Percentiles rank a stretch among this genome's conserved stretches.
phyloP scores from a whole-genome alignment of 37 sponge, comb jelly and placozoan genomes.

The Haliclona indistincta region DNA sequence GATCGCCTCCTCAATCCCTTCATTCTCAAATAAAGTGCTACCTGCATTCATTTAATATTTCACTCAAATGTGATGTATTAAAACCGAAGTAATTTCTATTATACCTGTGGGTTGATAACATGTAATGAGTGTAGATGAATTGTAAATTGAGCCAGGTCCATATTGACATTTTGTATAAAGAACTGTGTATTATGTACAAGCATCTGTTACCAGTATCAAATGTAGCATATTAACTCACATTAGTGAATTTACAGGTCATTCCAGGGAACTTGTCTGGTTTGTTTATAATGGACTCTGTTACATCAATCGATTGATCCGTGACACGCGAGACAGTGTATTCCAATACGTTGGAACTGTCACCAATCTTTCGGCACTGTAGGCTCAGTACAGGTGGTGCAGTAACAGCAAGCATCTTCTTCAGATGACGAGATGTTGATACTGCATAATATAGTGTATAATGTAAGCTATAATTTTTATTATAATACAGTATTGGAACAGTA shows the following conservation, averaged over 20 bases:
- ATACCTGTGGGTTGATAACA: slow-evolving; percentile 41
- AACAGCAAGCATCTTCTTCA: not conserved
- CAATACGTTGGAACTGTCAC: not conserved
- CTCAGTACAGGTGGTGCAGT: not conserved
- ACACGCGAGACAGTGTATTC: not conserved
- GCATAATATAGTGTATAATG: not conserved
- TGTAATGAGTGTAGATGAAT: slow-evolving; percentile 34
- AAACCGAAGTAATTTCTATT: too few relatives aligned
- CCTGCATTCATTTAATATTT: too few relatives aligned
- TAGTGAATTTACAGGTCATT: too few relatives aligned
- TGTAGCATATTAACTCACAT: too few relatives aligned
- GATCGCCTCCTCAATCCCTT: too few relatives aligned
- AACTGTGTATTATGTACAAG: too few relatives aligned
- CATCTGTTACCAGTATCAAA: too few relatives aligned
- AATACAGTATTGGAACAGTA: too few relatives aligned
- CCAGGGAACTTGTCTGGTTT: too few relatives aligned
- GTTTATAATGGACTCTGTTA: not conserved
- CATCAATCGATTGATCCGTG: not conserved
- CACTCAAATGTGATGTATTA: too few relatives aligned
- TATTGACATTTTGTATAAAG: too few relatives aligned
- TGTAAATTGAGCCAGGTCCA: too few relatives aligned
- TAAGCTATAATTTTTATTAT: not conserved
- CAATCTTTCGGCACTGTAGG: slow-evolving; percentile 9
- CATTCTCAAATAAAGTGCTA: not conserved
- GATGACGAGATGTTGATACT: not conserved